Conservation (phyloP, 2,797 vertebrate genomes). For the Anableps anableps region DNA sequence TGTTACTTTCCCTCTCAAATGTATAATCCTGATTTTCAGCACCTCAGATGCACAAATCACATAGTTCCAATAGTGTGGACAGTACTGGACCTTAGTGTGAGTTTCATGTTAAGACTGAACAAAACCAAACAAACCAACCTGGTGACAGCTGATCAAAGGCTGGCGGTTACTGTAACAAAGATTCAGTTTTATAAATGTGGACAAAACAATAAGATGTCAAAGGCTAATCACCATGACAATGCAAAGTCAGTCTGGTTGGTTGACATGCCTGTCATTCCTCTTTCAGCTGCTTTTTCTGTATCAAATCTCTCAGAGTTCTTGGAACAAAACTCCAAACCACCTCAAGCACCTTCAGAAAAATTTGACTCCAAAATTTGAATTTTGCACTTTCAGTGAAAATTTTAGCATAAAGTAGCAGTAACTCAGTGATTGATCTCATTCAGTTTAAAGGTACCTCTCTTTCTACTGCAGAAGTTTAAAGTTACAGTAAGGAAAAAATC, state of each 20-base stretch:
- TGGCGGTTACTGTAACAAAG: not conserved
- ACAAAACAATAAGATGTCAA: constrained; percentile 2
- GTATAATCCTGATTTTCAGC: not conserved
- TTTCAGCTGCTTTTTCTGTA: not conserved
- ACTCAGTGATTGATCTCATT: not conserved
- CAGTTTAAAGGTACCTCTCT: not conserved
- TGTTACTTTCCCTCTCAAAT: not conserved
- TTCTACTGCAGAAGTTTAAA: not conserved
- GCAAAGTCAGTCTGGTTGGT: constrained; percentile 31
- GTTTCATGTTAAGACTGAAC: not conserved
- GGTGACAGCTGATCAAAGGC: constrained; percentile 4
- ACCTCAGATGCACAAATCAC: not conserved
- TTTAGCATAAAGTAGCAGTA: not conserved
- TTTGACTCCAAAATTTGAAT: not conserved
- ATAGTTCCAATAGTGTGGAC: not conserved
- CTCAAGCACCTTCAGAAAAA: not conserved
- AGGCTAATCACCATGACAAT: not conserved
- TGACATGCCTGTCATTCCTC: constrained; percentile 44
- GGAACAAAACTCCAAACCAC: not conserved
- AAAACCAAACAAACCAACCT: too few relatives aligned
- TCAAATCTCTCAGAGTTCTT: constrained; percentile 15
- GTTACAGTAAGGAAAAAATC: not conserved
- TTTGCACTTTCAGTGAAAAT: not conserved
- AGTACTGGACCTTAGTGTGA: not conserved
- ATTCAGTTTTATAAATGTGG: not conserved